Evolutionary conservation across 2,888 invertebrate genomes (phyloP).

Genomic region (Leucania comma): DNA sequence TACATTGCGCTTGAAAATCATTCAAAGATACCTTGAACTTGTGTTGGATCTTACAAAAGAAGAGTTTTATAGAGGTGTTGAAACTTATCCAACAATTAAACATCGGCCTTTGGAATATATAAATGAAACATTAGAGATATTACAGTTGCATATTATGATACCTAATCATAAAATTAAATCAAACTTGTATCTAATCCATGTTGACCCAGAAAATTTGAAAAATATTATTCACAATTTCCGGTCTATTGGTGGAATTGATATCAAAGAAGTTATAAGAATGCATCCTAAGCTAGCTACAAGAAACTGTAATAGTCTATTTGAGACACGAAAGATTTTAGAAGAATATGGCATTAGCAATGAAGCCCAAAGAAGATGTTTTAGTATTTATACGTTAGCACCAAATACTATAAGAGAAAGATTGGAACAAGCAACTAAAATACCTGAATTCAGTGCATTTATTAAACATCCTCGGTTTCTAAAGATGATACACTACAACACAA

Average conservation of each 20-base stretch:
- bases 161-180: constrained; percentile 83
- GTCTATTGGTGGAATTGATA: constrained; percentile 83
- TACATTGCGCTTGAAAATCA: constrained; percentile 81
- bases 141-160: constrained; percentile 81
- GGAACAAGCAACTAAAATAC: constrained; percentile 78
- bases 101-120: constrained; percentile 84
- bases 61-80: constrained; percentile 81
- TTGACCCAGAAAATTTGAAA: constrained; percentile 84
- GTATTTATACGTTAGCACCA: constrained; percentile 83
- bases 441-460: constrained; percentile 82
- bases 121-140: constrained; percentile 80
- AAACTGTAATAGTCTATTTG: constrained; percentile 76
- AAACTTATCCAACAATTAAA: constrained; percentile 86
- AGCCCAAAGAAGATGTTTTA: constrained; percentile 86
- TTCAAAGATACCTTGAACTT: constrained; percentile 85
- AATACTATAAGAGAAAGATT: constrained; percentile 81
- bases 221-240: constrained; percentile 78
- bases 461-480: constrained; percentile 86
- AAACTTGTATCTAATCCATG: constrained; percentile 85
- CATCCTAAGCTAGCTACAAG: constrained; percentile 83
- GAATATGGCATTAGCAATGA: constrained; percentile 82
- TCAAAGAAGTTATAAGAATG: constrained; percentile 84
- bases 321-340: constrained; percentile 80
- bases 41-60: constrained; percentile 80
- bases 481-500: constrained; percentile 85